Percentiles rank a stretch among this genome's conserved stretches.
These are phyloP conservation scores for Coreoperca whiteheadi DNA, from an alignment of 2,113 vertebrate species.

Conservation along the genomic window DNA sequence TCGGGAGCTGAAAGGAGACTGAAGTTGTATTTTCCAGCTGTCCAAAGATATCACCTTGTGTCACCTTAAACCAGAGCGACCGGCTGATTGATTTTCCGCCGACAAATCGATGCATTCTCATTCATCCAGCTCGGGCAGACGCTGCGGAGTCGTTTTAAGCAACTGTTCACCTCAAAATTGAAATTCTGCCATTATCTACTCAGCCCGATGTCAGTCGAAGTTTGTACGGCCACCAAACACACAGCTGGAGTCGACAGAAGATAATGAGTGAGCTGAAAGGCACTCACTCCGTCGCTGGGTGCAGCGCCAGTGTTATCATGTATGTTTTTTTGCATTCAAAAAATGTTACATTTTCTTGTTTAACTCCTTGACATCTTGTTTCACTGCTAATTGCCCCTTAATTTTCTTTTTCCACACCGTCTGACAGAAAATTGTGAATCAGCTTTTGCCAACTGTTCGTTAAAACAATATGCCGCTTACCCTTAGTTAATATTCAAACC, in stretches of 20 bases:
- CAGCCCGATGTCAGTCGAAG: neutral
- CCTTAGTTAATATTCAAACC: neutral
- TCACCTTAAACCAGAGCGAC: slow-evolving; percentile 72
- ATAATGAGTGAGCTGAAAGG: neutral
- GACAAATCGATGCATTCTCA: slow-evolving; percentile 69
- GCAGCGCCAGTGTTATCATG: no score
- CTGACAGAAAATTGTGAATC: no score
- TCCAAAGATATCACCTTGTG: slow-evolving; percentile 59
- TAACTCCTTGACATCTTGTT: no score
- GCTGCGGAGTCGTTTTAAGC: slow-evolving; percentile 48
- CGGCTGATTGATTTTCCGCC: slow-evolving; percentile 70
- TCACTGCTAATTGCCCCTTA: no score
- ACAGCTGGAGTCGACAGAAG: neutral
- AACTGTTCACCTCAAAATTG: slow-evolving; percentile 50
- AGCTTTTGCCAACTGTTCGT: no score
- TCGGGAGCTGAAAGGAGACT: slow-evolving; percentile 20
- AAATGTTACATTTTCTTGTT: no score
- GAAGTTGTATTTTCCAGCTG: slow-evolving; percentile 52
- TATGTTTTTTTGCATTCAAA: no score
- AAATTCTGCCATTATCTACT: slow-evolving; percentile 47
- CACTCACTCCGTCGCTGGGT: neutral
- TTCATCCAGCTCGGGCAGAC: slow-evolving; percentile 43
- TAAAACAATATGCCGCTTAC: neutral
- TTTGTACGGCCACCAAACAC: neutral
- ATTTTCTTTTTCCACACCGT: no score